Evolutionary conservation across 2,797 vertebrate species (phyloP).

Genomic region (Tapirus indicus): DNA sequence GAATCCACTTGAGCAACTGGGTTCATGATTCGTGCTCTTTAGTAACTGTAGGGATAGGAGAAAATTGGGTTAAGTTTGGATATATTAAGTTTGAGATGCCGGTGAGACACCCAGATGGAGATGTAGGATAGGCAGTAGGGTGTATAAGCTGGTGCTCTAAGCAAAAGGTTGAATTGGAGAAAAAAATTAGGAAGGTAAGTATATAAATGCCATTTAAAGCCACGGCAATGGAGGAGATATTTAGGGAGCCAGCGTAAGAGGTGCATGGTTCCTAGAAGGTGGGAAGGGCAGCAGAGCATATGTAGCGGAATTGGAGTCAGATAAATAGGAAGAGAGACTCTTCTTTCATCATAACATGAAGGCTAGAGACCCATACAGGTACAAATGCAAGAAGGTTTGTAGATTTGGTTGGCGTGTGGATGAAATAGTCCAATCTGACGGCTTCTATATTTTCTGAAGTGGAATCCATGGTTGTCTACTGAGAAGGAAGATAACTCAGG

Average conservation of each 20-base stretch:
- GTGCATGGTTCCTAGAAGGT: background rate
- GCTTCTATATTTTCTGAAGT: background rate
- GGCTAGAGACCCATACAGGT: background rate
- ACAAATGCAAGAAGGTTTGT: background rate
- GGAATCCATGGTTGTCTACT: background rate
- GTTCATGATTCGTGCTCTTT: slow-evolving; percentile 5
- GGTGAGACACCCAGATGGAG: background rate
- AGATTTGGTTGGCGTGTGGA: background rate
- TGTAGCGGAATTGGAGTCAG: background rate
- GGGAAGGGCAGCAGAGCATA: background rate
- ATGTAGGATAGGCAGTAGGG: background rate
- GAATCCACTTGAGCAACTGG: background rate
- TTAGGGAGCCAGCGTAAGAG: background rate
- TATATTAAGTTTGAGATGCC: background rate
- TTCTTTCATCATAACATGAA: background rate
- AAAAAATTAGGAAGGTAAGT: background rate
- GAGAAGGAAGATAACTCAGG: background rate
- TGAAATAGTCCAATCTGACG: background rate
- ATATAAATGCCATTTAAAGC: background rate
- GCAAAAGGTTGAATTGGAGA: background rate
- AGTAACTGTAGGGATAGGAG: background rate
- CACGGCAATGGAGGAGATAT: background rate
- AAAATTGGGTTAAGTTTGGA: background rate
- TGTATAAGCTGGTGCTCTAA: background rate
- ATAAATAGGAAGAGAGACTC: background rate